Conservation (phyloP, 2,888 invertebrate genomes). For the Calliscelio sp. region DNA sequence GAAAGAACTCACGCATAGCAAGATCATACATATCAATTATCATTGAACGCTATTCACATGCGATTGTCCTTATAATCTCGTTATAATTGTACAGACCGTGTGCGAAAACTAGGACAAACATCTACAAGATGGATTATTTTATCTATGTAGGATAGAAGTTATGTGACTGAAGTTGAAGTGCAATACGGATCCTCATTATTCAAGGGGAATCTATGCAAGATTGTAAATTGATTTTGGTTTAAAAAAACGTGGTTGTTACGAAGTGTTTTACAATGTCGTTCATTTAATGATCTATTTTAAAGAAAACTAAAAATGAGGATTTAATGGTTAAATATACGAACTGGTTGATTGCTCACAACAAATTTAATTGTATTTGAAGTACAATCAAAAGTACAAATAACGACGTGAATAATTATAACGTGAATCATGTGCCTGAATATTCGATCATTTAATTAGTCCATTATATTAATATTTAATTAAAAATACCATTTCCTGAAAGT, state of each 20-base stretch:
- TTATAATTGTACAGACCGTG: constrained; percentile 43
- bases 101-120: constrained; percentile 57
- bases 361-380: too few species aligned
- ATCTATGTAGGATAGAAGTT: constrained; percentile 57
- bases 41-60: constrained; percentile 58
- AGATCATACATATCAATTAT: constrained; percentile 59
- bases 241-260: neutral
- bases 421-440: neutral
- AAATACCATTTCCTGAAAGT: constrained; percentile 38
- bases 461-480: neutral
- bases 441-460: neutral
- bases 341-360: too few species aligned
- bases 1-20: constrained; percentile 38
- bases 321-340: too few species aligned
- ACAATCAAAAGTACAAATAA: too few species aligned
- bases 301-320: too few species aligned
- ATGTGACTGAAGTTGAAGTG: constrained; percentile 30
- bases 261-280: too few species aligned
- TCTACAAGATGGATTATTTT: constrained; percentile 49
- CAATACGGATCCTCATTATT: neutral
- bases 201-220: neutral
- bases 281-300: too few species aligned
- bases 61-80: constrained; percentile 68
- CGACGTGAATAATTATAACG: too few species aligned
- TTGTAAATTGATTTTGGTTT: neutral